Base-by-base conservation (phyloP, 1,140 invertebrate species). In the Drosophila athabasca region DNA sequence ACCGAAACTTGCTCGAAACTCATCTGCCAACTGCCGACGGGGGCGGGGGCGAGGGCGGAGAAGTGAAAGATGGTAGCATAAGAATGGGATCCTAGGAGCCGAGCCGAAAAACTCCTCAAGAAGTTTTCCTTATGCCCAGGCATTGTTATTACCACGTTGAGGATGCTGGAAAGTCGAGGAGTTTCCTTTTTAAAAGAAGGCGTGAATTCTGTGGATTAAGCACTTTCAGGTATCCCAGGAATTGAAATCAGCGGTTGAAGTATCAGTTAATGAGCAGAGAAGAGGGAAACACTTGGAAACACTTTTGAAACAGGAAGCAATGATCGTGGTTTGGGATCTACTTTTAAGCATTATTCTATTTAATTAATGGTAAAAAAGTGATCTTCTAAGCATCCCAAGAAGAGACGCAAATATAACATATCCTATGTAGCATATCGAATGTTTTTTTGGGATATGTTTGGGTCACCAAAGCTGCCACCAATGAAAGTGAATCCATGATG, bases 81-180 rank as follows among this genome's bases (percentile, higher is more conserved):
- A 29, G 8, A 31, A 8, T 31, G 31, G 31, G 31, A 9, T 31
- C 31, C 31, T 31, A 41, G n/a, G 17, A 15, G 22, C 48, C 9
- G 31, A 9, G 50, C 46, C 43, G 24, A 51, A 79, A 80, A 80
- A 85, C 58, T 79, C 67, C 64, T 79, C 61, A 65, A 71, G 78
- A 85, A 85, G 48, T 87, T 85, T 85, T 71, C 58, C 50, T 64
- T 58, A 62, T 62, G 68, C 74, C 69, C 67, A n/a, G 62, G 78
- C 79, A 87, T 88, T 85, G 83, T 85, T 82, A 79, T 82, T 78
- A 65, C 82, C 76, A 68, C 72, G 62, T 75, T 82, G 68, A 60
- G 72, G 74, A 17, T 68, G 72, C 62, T 76, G 22, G 60, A 46
- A 54, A 62, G 44, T 55, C 15, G 50, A 49, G 73, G 50, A 49